Base-by-base conservation (phyloP, 2,888 invertebrate species). In the Mongoloraphidia duomilia region DNA sequence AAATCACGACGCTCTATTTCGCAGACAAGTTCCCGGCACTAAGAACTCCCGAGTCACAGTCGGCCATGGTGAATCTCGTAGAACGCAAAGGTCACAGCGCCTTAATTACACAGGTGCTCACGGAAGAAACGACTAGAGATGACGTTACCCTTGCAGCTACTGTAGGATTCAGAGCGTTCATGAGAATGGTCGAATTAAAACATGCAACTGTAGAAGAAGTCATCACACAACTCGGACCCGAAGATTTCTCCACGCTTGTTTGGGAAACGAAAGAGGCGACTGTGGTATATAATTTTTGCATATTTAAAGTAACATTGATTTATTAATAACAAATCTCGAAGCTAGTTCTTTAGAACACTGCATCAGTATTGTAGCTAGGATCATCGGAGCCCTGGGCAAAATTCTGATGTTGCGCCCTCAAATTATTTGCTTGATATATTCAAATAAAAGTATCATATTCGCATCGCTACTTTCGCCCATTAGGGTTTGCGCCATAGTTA, bases 191-290 rank as follows among this genome's bases (percentile, higher is more conserved):
- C 9, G 85, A 87, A 62, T 71, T 82, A 50, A 80, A 82, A 60
- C 82, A 87, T 61, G 80, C 81, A 46, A 82, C 85, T 1, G 84
- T 90, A 17, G 89, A 90, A 66, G 87, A 88, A 66, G 82, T 89
- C 17, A 84, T 90, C 55, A 80, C 83, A 3, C 80, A 84, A 59
- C 86, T 90, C 61, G 80, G 79, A 51, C 86, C 86, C 3, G 85
- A 88, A 67, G 90, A 90, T 67, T 90, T 90, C 63, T 79, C 82
- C 53, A 79, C 83, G 41, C 78, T 81, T 52, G 80, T 83, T 61
- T 89, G 89, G 88, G 88, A 88, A 72, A 73, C 78, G 53, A 76
- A 77, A 57, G 81, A 81, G 68, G 75, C 26, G 26, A 26, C 26
- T 26, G 26, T 26, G 26, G 26, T 26, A 26, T 26, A 26, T 5